These are phyloP conservation scores for Eupithecia tripunctaria DNA, from an alignment of 2,888 invertebrate genomes.

Conservation along the genomic window DNA sequence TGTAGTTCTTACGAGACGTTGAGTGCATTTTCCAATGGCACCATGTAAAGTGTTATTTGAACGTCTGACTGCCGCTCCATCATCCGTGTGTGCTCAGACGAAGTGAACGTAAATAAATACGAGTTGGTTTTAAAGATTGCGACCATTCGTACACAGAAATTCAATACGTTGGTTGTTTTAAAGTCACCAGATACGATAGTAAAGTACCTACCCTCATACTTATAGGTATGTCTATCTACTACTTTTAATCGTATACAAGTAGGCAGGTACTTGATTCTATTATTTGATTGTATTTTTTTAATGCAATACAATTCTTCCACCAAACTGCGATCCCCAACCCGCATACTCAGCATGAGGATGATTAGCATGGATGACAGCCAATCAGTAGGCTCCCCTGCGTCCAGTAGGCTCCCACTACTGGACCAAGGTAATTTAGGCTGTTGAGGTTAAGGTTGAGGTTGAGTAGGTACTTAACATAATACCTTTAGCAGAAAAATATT, in stretches of 20 bases:
- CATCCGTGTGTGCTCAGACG: conserved; percentile 48
- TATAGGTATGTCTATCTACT: background rate
- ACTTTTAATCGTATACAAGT: too few relatives aligned
- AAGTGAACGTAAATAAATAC: conserved; percentile 45
- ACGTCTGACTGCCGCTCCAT: conserved; percentile 42
- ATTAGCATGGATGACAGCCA: too few relatives aligned
- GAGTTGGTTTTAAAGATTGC: conserved; percentile 30
- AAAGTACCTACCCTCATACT: background rate
- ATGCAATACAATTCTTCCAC: too few relatives aligned
- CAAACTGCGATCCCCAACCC: too few relatives aligned
- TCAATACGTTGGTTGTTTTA: conserved; percentile 15
- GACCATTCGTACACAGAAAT: conserved; percentile 28
- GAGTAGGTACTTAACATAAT: background rate
- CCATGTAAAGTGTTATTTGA: conserved; percentile 47
- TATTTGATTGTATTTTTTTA: too few relatives aligned
- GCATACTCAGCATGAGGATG: too few relatives aligned
- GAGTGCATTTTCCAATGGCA: conserved; percentile 51
- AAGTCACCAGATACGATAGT: background rate
- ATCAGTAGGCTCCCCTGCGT: too few relatives aligned
- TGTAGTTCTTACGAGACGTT: conserved; percentile 14
- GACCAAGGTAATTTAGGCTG: too few relatives aligned
- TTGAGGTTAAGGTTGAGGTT: too few relatives aligned
- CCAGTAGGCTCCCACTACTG: too few relatives aligned
- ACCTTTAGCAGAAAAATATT: background rate
- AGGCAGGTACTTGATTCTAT: too few relatives aligned